Evolutionary conservation across 2,888 invertebrate genomes (phyloP).

Genomic region (Stenoptilia bipunctidactyla): DNA sequence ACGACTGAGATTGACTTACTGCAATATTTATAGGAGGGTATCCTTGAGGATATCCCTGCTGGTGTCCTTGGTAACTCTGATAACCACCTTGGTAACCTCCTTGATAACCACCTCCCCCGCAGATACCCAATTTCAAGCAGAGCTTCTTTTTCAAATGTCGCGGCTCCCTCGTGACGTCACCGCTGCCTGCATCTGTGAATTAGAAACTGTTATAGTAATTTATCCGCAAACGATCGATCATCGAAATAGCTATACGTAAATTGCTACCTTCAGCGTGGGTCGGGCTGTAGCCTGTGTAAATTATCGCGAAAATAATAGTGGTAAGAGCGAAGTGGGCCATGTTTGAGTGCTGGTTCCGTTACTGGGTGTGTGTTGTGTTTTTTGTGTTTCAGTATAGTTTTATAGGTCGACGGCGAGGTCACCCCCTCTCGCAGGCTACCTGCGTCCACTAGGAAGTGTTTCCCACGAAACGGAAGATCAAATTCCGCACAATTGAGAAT

Average conservation of each 20-base stretch:
- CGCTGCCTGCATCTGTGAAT: constrained; percentile 24
- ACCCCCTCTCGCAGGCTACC: constrained; percentile 36
- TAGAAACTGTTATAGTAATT: constrained; percentile 4
- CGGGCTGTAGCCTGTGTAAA: constrained; percentile 24
- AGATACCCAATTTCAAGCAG: constrained; percentile 40
- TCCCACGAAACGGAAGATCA: constrained; percentile 52
- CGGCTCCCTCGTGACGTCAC: constrained; percentile 21
- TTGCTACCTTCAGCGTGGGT: constrained; percentile 43
- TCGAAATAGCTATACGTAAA: constrained; percentile 17
- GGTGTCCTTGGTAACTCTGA: constrained; percentile 7
- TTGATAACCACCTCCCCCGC: constrained; percentile 21
- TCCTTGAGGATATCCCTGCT: constrained; percentile 6
- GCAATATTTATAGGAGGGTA: constrained; percentile 52
- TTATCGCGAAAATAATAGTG: constrained; percentile 26
- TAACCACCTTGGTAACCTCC: constrained; percentile 20
- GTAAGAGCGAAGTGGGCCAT: constrained; percentile 30
- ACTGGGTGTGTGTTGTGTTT: constrained; percentile 28
- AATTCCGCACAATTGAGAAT: constrained; percentile 16
- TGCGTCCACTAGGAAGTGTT: constrained; percentile 24
- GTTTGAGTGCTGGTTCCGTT: constrained; percentile 31
- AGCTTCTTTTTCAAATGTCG: constrained; percentile 32
- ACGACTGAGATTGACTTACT: constrained; percentile 56
- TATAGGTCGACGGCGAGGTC: constrained; percentile 56
- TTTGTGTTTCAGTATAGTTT: constrained; percentile 38
- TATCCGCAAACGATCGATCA: not conserved